A percentile compares a stretch with the other conserved stretches of the same genome.
These are phyloP conservation scores for Drosophila nr. medialis DNA, from an alignment of 2,888 invertebrate genomes.

Conservation along the genomic window DNA sequence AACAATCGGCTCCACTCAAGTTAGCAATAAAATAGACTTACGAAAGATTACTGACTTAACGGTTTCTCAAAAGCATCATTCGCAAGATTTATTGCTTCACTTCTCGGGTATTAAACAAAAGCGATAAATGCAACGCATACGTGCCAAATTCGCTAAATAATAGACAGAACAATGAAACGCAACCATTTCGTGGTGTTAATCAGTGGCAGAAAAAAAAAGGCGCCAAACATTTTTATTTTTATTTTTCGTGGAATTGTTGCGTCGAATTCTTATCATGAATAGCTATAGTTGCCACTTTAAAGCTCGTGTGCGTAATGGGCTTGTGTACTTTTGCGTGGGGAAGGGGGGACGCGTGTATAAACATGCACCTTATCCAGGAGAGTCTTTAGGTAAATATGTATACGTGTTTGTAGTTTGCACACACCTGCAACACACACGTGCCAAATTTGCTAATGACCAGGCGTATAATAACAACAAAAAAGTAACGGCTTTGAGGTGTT, in stretches of 20 bases:
- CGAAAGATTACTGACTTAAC: neutral
- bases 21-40: neutral
- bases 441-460: conserved; percentile 55
- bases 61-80: neutral
- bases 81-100: conserved; percentile 2
- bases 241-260: neutral
- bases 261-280: conserved; percentile 9
- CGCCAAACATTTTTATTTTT: conserved; percentile 7
- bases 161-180: conserved; percentile 13
- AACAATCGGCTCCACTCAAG: neutral
- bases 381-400: neutral
- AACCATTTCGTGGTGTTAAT: conserved; percentile 65
- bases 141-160: conserved; percentile 45
- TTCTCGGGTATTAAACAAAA: neutral
- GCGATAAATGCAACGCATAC: conserved; percentile 32
- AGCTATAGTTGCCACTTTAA: conserved; percentile 6
- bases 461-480: conserved; percentile 10
- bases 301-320: conserved; percentile 3
- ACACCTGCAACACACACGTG: conserved; percentile 41
- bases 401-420: neutral
- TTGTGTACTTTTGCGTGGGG: neutral
- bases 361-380: neutral
- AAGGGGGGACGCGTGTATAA: neutral
- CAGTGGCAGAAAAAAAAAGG: conserved; percentile 29
- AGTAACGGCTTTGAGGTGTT: conserved; percentile 70